phyloP scores from a whole-genome alignment of 2,797 vertebrate genomes.

The Cuculus canorus region DNA sequence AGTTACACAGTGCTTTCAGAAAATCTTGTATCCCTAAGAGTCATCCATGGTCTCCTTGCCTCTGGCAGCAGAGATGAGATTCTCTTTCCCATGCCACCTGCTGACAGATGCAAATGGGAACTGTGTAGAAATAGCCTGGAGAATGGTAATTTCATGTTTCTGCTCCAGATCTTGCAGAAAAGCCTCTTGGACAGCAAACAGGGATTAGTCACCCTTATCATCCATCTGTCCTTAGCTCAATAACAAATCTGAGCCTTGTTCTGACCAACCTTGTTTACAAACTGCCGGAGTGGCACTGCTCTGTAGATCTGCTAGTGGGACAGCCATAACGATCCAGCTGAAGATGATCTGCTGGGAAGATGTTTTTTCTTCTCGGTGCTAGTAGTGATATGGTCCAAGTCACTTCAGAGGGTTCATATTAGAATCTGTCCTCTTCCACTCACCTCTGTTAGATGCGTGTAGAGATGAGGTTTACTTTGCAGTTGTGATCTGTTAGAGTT shows the following conservation, averaged over 20 bases:
- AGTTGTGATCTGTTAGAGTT: background rate
- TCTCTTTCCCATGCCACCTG: background rate
- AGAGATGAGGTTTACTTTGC: background rate
- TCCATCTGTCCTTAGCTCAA: background rate
- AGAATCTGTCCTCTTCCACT: background rate
- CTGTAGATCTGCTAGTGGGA: background rate
- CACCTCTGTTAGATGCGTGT: background rate
- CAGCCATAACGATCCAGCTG: background rate
- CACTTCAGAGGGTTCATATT: background rate
- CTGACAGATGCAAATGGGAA: slow-evolving; percentile 34
- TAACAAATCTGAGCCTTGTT: background rate
- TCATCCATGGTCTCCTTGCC: background rate
- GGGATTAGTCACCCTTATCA: slow-evolving; percentile 29
- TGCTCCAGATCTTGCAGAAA: slow-evolving; percentile 22
- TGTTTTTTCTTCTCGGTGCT: background rate
- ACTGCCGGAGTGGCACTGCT: background rate
- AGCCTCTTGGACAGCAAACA: background rate
- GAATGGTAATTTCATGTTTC: slow-evolving; percentile 14
- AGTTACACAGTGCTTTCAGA: slow-evolving; percentile 2
- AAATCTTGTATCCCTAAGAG: background rate
- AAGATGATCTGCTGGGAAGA: background rate
- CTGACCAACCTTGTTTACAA: background rate
- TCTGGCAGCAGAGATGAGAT: background rate
- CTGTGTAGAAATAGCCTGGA: slow-evolving; percentile 28
- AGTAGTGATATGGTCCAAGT: background rate